phyloP scores from a whole-genome alignment of 2,888 invertebrate genomes.

The Athalia circularis region DNA sequence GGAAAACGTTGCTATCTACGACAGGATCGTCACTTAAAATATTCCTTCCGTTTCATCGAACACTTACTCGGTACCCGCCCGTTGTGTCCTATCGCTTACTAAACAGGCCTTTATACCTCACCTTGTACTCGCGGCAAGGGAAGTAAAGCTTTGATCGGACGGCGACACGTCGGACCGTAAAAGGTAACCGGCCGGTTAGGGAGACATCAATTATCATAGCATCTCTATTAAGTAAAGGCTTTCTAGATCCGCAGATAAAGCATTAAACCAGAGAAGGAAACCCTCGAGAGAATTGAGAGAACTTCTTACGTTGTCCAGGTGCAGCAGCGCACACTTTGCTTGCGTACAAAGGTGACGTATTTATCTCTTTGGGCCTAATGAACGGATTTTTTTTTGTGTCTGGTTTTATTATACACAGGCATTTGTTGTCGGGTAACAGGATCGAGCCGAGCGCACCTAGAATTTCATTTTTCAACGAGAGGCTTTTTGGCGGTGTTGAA shows the following conservation, averaged over 20 bases:
- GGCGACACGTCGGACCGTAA: conserved; percentile 35
- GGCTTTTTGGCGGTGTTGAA: background rate
- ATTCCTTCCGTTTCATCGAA: conserved; percentile 42
- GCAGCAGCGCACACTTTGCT: background rate
- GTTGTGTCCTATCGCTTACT: conserved; percentile 44
- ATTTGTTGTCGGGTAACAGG: too few species aligned
- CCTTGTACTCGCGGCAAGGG: conserved; percentile 2
- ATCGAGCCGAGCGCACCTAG: too few species aligned
- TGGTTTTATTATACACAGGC: too few species aligned
- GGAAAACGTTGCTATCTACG: conserved; percentile 8
- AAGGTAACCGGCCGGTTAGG: conserved; percentile 44
- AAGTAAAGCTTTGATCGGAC: conserved; percentile 38
- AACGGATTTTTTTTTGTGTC: too few species aligned
- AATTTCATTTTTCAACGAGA: background rate
- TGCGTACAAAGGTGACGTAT: conserved; percentile 10
- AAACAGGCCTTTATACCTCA: conserved; percentile 22
- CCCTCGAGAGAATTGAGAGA: conserved; percentile 12
- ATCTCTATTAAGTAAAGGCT: conserved; percentile 59
- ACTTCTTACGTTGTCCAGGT: conserved; percentile 11
- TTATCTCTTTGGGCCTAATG: background rate
- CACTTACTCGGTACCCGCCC: conserved; percentile 23
- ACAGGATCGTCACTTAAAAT: conserved; percentile 43
- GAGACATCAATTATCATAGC: conserved; percentile 58
- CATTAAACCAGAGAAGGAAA: conserved; percentile 46
- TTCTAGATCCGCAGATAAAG: conserved; percentile 57